These are phyloP conservation scores for Pocillopora meandrina DNA, from an alignment of 92 coral and sea anemone species.

Conservation along the genomic window DNA sequence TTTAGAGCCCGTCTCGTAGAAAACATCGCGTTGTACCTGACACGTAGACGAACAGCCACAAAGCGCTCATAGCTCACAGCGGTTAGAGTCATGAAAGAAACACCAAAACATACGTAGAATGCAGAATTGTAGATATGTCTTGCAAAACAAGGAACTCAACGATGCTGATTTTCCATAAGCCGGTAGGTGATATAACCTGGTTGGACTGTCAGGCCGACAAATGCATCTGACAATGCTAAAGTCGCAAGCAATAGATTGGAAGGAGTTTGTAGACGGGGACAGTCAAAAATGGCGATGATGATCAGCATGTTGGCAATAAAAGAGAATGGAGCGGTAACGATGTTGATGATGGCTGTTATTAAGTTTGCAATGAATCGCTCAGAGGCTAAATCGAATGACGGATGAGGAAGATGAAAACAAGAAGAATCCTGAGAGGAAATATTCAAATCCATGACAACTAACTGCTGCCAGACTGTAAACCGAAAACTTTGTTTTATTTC, in stretches of 20 bases:
- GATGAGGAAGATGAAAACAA: background rate
- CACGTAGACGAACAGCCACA: constrained; percentile 63
- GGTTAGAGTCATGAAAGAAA: constrained; percentile 80
- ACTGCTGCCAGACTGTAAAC: background rate
- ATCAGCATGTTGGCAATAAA: background rate
- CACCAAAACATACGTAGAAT: constrained; percentile 65
- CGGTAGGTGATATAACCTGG: constrained; percentile 33
- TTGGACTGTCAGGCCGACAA: constrained; percentile 1
- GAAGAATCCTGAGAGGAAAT: background rate
- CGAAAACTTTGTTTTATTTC: too few relatives aligned
- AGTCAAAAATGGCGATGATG: background rate
- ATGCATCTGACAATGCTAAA: background rate
- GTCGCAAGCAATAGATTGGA: background rate
- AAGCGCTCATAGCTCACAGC: constrained; percentile 81
- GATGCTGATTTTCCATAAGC: constrained; percentile 35
- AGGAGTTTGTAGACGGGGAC: background rate
- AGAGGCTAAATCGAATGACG: background rate
- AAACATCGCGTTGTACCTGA: constrained; percentile 58
- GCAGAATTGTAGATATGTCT: constrained; percentile 15
- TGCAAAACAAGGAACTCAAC: constrained; percentile 30
- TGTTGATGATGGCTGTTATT: constrained; percentile 9
- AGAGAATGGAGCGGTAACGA: background rate
- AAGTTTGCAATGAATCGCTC: background rate
- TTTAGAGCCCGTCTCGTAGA: constrained; percentile 47
- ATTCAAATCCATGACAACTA: background rate